Evolutionary conservation across 1,140 invertebrate genomes (phyloP).

Genomic region (Diplogasteroides magnus): DNA sequence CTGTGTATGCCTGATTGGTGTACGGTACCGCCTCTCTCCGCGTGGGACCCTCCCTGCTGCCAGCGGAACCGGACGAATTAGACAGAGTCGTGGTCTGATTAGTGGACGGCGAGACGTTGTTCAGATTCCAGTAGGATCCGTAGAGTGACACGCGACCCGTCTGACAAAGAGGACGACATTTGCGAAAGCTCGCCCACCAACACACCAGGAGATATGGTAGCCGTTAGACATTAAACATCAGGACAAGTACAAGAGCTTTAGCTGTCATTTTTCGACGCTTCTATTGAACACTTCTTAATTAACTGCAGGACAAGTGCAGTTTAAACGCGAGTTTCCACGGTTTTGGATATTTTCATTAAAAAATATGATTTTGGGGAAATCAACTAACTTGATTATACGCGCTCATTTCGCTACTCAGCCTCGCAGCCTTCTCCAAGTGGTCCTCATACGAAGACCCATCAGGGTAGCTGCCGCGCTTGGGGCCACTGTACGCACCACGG

Average conservation of each 20-base stretch:
- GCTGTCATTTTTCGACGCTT: too few species aligned
- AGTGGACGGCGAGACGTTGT: conserved; percentile 12
- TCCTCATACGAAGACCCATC: conserved; percentile 45
- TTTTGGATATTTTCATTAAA: conserved; percentile 10
- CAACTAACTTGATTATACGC: conserved; percentile 40
- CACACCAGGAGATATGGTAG: too few species aligned
- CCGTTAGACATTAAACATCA: too few species aligned
- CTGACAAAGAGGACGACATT: too few species aligned
- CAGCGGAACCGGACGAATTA: conserved; percentile 10
- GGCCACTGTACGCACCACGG: too few species aligned
- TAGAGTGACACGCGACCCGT: conserved; percentile 44
- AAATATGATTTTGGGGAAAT: conserved; percentile 5
- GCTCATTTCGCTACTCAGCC: conserved; percentile 38
- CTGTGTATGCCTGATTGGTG: not conserved
- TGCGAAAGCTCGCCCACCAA: too few species aligned
- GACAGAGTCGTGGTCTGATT: conserved; percentile 6
- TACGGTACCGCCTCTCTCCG: conserved; percentile 9
- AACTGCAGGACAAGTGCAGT: conserved; percentile 11
- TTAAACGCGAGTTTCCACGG: too few species aligned
- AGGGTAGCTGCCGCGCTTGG: not conserved
- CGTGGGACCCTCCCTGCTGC: conserved; percentile 11
- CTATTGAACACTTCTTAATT: too few species aligned
- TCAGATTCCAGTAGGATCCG: conserved; percentile 51
- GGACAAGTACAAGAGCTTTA: too few species aligned
- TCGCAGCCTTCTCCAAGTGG: conserved; percentile 48